phyloP scores from a whole-genome alignment of 2,888 invertebrate species.

The Xylocampa areola region DNA sequence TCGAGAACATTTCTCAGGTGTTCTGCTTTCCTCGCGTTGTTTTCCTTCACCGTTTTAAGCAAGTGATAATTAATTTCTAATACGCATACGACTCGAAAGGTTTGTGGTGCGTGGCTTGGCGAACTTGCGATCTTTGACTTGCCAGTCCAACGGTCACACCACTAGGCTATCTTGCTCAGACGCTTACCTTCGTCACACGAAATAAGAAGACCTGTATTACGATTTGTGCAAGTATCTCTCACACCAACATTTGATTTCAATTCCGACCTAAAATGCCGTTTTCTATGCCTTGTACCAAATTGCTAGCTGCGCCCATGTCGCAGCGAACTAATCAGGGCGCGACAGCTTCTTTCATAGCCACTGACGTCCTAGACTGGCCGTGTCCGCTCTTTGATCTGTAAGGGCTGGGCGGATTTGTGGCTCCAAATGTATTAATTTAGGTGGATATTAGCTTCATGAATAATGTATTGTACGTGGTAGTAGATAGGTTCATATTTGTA shows the following conservation, averaged over 20 bases:
- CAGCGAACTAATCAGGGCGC: conserved; percentile 66
- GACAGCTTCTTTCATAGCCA: conserved; percentile 59
- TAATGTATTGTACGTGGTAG: background rate
- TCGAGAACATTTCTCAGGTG: too few relatives aligned
- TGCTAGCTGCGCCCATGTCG: conserved; percentile 49
- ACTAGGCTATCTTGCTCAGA: too few relatives aligned
- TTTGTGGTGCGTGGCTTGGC: too few relatives aligned
- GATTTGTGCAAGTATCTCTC: background rate
- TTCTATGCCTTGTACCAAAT: conserved; percentile 42
- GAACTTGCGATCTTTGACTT: too few relatives aligned
- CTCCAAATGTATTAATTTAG: background rate
- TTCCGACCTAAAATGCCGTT: conserved; percentile 8
- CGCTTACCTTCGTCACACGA: too few relatives aligned
- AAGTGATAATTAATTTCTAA: too few relatives aligned
- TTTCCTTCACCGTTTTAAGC: too few relatives aligned
- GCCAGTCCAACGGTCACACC: too few relatives aligned
- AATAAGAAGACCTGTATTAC: too few relatives aligned
- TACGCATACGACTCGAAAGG: too few relatives aligned
- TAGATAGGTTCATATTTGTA: background rate
- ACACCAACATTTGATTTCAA: background rate
- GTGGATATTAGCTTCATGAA: too few relatives aligned
- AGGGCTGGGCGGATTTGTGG: conserved; percentile 6
- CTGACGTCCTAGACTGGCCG: conserved; percentile 38
- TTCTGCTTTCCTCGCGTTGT: too few relatives aligned
- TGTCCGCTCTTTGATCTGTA: conserved; percentile 31